These are phyloP conservation scores for Anagrus nilaparvatae DNA, from an alignment of 1,140 invertebrate species.

Conservation along the genomic window DNA sequence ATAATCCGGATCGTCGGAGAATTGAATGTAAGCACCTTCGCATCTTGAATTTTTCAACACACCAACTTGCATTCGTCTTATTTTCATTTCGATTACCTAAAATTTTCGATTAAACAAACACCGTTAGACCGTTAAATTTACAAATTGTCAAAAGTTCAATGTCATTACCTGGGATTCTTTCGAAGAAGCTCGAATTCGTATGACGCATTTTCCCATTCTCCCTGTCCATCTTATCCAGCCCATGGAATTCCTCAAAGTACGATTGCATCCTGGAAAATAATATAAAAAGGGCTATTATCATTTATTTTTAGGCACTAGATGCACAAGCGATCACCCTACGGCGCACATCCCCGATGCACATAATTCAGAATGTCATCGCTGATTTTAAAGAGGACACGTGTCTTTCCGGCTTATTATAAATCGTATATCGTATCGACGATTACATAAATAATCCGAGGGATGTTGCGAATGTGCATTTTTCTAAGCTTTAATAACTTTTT, in stretches of 20 bases:
- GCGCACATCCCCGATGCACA: neutral
- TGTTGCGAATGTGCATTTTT: too few species aligned
- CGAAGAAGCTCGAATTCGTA: slow-evolving; percentile 28
- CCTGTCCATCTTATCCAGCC: slow-evolving; percentile 37
- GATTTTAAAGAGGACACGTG: too few species aligned
- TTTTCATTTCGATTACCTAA: slow-evolving; percentile 30
- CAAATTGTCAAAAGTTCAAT: too few species aligned
- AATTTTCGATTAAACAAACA: neutral
- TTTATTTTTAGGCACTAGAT: too few species aligned
- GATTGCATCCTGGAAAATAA: slow-evolving; percentile 30
- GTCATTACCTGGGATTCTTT: slow-evolving; percentile 31
- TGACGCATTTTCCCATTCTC: slow-evolving; percentile 31
- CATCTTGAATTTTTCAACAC: slow-evolving; percentile 30
- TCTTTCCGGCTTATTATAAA: too few species aligned
- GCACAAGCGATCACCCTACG: too few species aligned
- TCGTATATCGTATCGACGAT: too few species aligned
- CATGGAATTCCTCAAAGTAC: slow-evolving; percentile 31
- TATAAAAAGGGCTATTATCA: neutral
- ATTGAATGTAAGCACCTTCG: slow-evolving; percentile 31
- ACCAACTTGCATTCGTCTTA: slow-evolving; percentile 31
- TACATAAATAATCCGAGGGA: too few species aligned
- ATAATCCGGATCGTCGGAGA: slow-evolving; percentile 27
- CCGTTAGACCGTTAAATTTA: too few species aligned
- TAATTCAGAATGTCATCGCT: too few species aligned
- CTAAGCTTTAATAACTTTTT: too few species aligned